Evolutionary conservation across 2,797 vertebrate species (phyloP).

Genomic region (Discoglossus pictus): DNA sequence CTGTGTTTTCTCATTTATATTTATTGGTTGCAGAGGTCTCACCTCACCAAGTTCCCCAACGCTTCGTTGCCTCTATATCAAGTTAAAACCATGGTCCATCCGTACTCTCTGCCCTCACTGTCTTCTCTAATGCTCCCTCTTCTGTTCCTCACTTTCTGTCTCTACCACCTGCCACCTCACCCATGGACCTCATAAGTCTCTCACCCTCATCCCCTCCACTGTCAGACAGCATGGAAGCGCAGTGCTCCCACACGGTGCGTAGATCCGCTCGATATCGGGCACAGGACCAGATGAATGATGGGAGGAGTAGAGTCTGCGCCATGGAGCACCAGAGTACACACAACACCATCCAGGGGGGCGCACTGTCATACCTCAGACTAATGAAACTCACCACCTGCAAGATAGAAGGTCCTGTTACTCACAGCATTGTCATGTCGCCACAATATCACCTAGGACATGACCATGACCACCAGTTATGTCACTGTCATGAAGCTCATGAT

Average conservation of each 20-base stretch:
- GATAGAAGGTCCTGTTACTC: too few species aligned
- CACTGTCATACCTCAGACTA: slow-evolving; percentile 74
- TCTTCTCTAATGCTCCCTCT: slow-evolving; percentile 28
- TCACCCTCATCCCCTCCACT: slow-evolving; percentile 75
- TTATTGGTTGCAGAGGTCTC: too few species aligned
- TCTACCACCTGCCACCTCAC: neutral
- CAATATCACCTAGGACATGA: neutral
- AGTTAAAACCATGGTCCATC: too few species aligned
- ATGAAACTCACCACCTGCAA: slow-evolving; percentile 77
- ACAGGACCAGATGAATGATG: slow-evolving; percentile 79
- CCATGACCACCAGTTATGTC: neutral
- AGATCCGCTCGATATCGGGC: slow-evolving; percentile 77
- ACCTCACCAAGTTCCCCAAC: too few species aligned
- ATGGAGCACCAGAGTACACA: slow-evolving; percentile 80
- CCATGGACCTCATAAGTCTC: too few species aligned
- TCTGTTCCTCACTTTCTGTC: neutral
- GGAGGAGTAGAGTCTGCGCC: slow-evolving; percentile 76
- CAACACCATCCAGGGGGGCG: slow-evolving; percentile 78
- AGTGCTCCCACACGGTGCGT: slow-evolving; percentile 78
- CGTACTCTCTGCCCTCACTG: neutral
- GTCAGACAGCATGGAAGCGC: slow-evolving; percentile 77
- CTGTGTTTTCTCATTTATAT: too few species aligned
- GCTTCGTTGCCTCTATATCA: too few species aligned
- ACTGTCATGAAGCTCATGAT: neutral
- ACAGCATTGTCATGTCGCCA: too few species aligned